A percentile compares a stretch with the other conserved stretches of the same genome.
phyloP scores from a whole-genome alignment of 2,797 vertebrate genomes.

The Cheirogaleus major region DNA sequence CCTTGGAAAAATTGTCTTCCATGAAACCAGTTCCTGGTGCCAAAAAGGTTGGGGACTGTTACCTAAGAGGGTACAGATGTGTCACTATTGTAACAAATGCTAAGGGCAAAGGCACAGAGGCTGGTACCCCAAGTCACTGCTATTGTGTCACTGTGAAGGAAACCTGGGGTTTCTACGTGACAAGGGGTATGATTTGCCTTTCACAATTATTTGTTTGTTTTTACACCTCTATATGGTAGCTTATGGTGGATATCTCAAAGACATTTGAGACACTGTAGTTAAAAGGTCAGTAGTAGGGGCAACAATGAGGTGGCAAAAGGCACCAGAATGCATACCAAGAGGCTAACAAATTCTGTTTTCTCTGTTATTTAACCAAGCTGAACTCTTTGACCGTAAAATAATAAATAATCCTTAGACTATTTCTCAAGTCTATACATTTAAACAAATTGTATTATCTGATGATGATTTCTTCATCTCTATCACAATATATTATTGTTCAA shows the following conservation, averaged over 20 bases:
- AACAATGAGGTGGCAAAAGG: background rate
- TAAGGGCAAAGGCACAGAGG: fast-evolving
- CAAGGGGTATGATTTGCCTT: background rate
- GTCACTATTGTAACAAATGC: background rate
- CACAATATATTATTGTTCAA: background rate
- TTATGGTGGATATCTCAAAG: background rate
- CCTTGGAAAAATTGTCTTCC: too few relatives aligned
- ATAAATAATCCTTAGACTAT: background rate
- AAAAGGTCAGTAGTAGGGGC: background rate
- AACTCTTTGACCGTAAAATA: background rate
- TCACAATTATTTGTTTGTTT: background rate
- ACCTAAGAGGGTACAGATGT: background rate
- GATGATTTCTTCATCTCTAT: background rate
- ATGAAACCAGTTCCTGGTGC: too few relatives aligned
- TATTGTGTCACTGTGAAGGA: background rate
- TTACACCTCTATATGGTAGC: background rate
- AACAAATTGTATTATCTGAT: background rate
- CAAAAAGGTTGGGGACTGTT: background rate
- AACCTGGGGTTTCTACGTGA: background rate
- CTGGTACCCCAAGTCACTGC: background rate
- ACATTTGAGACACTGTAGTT: background rate
- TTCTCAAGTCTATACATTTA: background rate
- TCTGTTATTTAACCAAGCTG: background rate
- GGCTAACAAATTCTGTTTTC: background rate
- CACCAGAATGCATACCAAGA: background rate